Evolutionary conservation across 2,113 vertebrate species (phyloP), one percentile per base, ranked within the genome.

Genomic region (Cichladusa arquata): DNA sequence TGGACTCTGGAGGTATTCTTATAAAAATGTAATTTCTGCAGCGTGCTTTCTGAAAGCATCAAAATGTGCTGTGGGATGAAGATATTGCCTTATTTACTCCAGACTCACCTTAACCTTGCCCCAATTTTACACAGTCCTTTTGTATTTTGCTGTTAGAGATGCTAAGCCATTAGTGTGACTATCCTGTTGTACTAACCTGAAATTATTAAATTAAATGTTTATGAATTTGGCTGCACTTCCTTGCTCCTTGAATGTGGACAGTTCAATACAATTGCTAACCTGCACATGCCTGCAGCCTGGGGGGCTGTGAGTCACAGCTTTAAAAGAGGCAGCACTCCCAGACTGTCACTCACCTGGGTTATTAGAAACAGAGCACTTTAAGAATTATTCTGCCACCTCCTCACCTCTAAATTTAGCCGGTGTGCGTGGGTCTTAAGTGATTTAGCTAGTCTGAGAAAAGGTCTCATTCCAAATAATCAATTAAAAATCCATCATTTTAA

Each of bases 351-450:
- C 97, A 98, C 92, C 85, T 83, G 83, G 90, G 94, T 96, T 98
- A 95, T 97, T 96, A 98, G 96, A 97, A 97, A 97, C 94, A 86
- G 92, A 97, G 87, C 89, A 93, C 96, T 97, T 97, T 94, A 97
- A 97, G 94, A 97, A 97, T 97, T 96, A 97, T 76, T 96, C 94
- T 97, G 78, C 95, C 95, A 97, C 97, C 95, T 94, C 95, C 95
- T 98, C 81, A 7, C 58, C 96, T 96, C 97, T 97, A 98, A 98
- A 98, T 97, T 97, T 98, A 98, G 96, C 88, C 77, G 90, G 65
- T 18, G 19, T 92, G 97, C 29, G 88, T 93, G 95, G 94, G 95
- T 96, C 93, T 94, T 95, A 84, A 94, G 88, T 8, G 20, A 92
- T 92, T 95, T 86, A 97, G 93, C 65, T 87, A 94, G 92, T 81